phyloP scores from a whole-genome alignment of 2,113 vertebrate genomes.

The Nematolebias whitei region DNA sequence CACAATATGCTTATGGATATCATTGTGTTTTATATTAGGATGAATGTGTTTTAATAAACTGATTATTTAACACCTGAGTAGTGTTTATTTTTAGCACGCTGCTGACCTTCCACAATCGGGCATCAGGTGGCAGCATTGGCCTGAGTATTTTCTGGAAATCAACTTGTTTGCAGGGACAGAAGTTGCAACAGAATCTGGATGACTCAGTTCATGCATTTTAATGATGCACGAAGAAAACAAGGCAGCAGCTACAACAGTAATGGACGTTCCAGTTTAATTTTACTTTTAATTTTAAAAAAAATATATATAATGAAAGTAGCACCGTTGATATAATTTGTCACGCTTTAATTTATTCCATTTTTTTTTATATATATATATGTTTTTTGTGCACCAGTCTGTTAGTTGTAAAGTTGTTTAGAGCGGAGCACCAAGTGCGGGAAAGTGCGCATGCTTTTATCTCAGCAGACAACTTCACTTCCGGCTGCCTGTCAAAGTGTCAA shows the following conservation, averaged over 20 bases:
- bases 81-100: too few species aligned
- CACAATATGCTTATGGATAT: too few species aligned
- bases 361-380: not conserved
- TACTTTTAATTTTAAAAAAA: not conserved
- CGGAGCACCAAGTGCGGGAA: not conserved
- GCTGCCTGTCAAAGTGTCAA: constrained; percentile 68
- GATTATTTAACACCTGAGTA: too few species aligned
- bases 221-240: constrained; percentile 43
- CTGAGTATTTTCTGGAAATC: not conserved
- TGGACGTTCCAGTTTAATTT: not conserved
- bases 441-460: not conserved
- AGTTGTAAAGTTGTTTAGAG: not conserved
- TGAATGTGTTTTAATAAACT: too few species aligned
- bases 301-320: not conserved
- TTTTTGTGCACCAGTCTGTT: too few species aligned
- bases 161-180: not conserved
- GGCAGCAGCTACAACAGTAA: not conserved
- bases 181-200: constrained; percentile 54
- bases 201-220: constrained; percentile 62
- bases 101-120: not conserved
- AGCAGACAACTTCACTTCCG: constrained; percentile 66
- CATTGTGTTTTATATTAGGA: too few species aligned
- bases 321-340: not conserved
- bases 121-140: constrained; percentile 62
- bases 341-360: not conserved